Conservation (phyloP, 1,140 invertebrate species). For the Zaprionus gabonicus region DNA sequence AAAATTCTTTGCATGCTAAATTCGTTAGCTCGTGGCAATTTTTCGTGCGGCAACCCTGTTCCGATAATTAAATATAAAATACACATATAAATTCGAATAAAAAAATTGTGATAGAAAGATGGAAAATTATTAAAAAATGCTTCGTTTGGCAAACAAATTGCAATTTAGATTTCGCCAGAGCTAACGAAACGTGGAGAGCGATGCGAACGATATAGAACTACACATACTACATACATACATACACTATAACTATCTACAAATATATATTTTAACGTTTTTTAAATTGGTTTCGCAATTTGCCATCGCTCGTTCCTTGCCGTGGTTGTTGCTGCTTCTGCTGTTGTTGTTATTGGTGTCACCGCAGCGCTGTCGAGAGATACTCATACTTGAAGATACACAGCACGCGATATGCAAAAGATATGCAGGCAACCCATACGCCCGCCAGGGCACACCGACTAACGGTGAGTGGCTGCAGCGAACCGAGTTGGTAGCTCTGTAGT, state of each 20-base stretch:
- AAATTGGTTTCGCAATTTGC: constrained; percentile 77
- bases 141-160: constrained; percentile 58
- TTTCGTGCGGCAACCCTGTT: constrained; percentile 23
- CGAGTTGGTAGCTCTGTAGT: constrained; percentile 31
- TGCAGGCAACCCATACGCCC: constrained; percentile 44
- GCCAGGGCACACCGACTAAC: constrained; percentile 60
- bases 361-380: constrained; percentile 67
- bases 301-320: not conserved
- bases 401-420: constrained; percentile 78
- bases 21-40: constrained; percentile 48
- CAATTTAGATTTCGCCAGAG: constrained; percentile 59
- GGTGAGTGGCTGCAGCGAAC: constrained; percentile 41
- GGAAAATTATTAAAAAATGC: constrained; percentile 36
- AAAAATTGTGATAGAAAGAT: not conserved
- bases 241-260: constrained; percentile 39
- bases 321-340: constrained; percentile 34
- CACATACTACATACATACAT: constrained; percentile 5
- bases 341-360: constrained; percentile 43
- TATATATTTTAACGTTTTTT: constrained; percentile 61
- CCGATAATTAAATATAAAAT: constrained; percentile 62
- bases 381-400: constrained; percentile 78
- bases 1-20: constrained; percentile 49
- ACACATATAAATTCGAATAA: constrained; percentile 7
- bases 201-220: not conserved
- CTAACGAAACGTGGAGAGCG: constrained; percentile 48